Evolutionary conservation across 1,140 invertebrate genomes (phyloP).

Genomic region (Bactericera cockerelli): DNA sequence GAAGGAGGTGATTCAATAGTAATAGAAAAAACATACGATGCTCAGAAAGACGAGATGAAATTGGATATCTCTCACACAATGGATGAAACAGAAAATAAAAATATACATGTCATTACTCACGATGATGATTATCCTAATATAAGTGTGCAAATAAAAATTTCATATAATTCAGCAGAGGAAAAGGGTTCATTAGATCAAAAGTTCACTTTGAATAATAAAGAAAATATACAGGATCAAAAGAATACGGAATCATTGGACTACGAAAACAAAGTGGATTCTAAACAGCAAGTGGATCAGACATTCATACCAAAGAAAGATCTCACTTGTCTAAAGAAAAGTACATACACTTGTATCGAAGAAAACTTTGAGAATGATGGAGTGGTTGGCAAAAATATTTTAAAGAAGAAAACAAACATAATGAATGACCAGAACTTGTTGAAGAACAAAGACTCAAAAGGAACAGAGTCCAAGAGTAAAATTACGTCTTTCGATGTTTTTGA

Average conservation of each 20-base stretch:
- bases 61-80: not conserved
- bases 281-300: no score
- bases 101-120: not conserved
- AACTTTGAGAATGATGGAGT: not conserved
- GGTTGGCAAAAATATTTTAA: not conserved
- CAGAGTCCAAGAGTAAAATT: not conserved
- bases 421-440: not conserved
- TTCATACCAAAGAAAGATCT: not conserved
- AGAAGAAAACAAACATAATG: not conserved
- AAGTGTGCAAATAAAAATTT: not conserved
- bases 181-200: slow-evolving; percentile 5
- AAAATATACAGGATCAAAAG: not conserved
- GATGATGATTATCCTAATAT: not conserved
- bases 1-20: no score
- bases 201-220: not conserved
- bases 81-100: not conserved
- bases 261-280: not conserved
- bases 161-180: not conserved
- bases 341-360: slow-evolving; percentile 1
- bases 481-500: not conserved
- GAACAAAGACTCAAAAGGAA: not conserved
- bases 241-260: no score
- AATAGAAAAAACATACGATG: not conserved
- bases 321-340: not conserved
- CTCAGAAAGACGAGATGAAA: not conserved